phyloP scores from a whole-genome alignment of 2,113 vertebrate species.

The Dasyornis broadbenti region DNA sequence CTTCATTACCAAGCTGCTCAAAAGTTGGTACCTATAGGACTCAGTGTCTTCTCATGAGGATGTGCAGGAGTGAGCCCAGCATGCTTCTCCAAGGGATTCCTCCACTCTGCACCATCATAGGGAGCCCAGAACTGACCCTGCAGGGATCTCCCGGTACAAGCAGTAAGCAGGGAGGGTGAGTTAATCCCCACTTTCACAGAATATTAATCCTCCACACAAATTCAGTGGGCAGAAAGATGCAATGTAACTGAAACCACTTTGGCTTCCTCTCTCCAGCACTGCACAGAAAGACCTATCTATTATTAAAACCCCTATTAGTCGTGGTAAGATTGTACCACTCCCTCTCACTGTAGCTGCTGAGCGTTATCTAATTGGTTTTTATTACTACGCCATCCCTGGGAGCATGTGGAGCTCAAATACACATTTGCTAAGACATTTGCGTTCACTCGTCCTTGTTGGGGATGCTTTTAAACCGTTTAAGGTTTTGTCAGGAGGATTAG shows the following conservation, averaged over 20 bases:
- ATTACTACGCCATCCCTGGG: conserved; percentile 64
- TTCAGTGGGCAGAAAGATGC: conserved; percentile 47
- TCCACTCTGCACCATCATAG: neutral
- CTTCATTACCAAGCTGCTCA: neutral
- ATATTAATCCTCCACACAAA: conserved; percentile 44
- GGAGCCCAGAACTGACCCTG: neutral
- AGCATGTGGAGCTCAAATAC: conserved; percentile 53
- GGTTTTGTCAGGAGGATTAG: conserved; percentile 53
- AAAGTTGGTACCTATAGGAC: neutral
- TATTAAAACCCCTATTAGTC: conserved; percentile 75
- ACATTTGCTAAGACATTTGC: conserved; percentile 59
- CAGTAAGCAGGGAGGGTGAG: neutral
- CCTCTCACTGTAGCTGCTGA: conserved; percentile 53
- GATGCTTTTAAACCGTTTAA: conserved; percentile 59
- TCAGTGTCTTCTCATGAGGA: accelerated
- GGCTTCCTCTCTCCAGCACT: conserved; percentile 6
- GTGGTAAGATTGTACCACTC: conserved; percentile 58
- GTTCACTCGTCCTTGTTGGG: conserved; percentile 35
- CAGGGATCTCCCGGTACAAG: neutral
- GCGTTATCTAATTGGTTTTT: conserved; percentile 73
- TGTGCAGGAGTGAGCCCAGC: neutral
- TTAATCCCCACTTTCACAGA: conserved; percentile 19
- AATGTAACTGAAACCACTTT: conserved; percentile 57
- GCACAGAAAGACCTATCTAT: conserved; percentile 65
- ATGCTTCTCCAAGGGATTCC: neutral